phyloP scores from a whole-genome alignment of 2,888 invertebrate genomes.

The Noctua comes region DNA sequence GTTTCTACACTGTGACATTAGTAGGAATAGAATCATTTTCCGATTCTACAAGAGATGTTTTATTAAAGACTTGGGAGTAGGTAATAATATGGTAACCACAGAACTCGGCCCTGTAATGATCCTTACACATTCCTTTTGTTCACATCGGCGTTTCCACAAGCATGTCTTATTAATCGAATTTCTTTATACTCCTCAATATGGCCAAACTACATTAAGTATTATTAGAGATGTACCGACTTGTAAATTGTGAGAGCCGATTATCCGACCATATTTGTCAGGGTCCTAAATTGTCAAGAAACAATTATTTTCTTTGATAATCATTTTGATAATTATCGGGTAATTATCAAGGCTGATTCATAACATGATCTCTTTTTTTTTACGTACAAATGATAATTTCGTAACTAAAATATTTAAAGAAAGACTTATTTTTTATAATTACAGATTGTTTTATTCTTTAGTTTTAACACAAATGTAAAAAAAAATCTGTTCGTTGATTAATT shows the following conservation, averaged over 20 bases:
- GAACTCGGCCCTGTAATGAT: neutral
- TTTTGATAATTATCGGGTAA: neutral
- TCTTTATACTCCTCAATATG: neutral
- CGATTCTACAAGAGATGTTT: slow-evolving; percentile 31
- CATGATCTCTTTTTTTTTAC: neutral
- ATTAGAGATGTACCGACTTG: neutral
- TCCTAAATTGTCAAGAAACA: neutral
- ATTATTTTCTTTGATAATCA: neutral
- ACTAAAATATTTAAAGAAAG: too few relatives aligned
- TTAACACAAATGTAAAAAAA: too few relatives aligned
- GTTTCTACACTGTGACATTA: slow-evolving; percentile 49
- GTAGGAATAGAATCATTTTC: slow-evolving; percentile 44
- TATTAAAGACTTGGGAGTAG: neutral
- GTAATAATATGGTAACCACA: neutral
- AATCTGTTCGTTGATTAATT: too few relatives aligned
- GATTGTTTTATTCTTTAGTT: too few relatives aligned
- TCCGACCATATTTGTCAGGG: neutral
- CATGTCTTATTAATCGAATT: neutral
- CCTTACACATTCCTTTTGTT: neutral
- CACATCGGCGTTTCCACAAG: neutral
- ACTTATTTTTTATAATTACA: too few relatives aligned
- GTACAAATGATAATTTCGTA: neutral
- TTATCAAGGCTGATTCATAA: neutral
- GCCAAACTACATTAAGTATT: neutral
- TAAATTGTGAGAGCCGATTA: neutral